Conservation (phyloP, 2,888 invertebrate genomes). For the Cantharis nigra region DNA sequence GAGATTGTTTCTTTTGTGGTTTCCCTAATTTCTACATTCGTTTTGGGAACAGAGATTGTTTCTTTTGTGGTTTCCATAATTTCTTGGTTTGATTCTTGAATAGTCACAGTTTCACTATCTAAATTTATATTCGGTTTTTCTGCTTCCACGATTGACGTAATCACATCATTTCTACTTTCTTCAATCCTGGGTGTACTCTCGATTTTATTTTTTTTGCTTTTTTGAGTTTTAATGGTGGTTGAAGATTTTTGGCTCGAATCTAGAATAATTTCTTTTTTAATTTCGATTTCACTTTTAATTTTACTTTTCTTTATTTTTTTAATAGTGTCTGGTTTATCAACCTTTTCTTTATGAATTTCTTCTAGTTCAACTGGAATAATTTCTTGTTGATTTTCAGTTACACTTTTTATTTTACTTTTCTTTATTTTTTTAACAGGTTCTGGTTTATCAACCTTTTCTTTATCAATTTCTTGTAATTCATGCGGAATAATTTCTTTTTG, state of each 20-base stretch:
- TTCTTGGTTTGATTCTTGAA: background rate
- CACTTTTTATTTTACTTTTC: too few relatives aligned
- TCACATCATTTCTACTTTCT: background rate
- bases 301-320: background rate
- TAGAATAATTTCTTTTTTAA: background rate
- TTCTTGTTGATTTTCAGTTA: too few relatives aligned
- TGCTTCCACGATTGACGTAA: background rate
- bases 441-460: background rate
- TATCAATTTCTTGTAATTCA: background rate
- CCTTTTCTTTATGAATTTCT: background rate
- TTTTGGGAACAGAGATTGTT: conserved; percentile 29
- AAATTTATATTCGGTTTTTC: background rate
- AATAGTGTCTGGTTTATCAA: background rate
- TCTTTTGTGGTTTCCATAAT: conserved; percentile 13
- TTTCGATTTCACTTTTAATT: background rate
- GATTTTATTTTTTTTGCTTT: background rate
- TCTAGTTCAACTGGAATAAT: background rate
- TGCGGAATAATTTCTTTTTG: too few relatives aligned
- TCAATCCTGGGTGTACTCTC: background rate
- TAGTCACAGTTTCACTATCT: background rate
- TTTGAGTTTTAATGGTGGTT: background rate
- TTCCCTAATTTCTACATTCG: conserved; percentile 32
- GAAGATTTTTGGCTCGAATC: background rate
- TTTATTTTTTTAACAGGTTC: too few relatives aligned
- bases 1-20: too few relatives aligned